phyloP scores from a whole-genome alignment of 1,140 invertebrate genomes.

The Belonocnema kinseyi region DNA sequence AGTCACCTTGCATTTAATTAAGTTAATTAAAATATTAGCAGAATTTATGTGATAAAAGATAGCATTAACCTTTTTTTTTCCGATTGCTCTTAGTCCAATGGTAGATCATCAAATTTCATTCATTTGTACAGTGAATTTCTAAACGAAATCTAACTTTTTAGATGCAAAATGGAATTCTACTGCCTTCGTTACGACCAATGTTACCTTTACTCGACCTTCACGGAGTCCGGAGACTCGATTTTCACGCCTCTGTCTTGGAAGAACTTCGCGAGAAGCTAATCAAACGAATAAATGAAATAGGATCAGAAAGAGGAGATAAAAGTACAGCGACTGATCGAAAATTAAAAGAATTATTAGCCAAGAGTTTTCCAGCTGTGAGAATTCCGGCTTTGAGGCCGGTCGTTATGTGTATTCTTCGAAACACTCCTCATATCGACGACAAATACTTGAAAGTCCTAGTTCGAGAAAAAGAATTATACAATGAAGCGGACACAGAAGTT shows the following conservation, averaged over 20 bases:
- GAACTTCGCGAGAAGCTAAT: constrained; percentile 93
- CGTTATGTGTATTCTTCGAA: constrained; percentile 95
- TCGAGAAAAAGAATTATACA: constrained; percentile 93
- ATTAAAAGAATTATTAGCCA: constrained; percentile 92
- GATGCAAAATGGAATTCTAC: constrained; percentile 94
- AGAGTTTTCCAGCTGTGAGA: constrained; percentile 95
- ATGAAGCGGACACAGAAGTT: constrained; percentile 96
- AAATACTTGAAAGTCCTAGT: constrained; percentile 92
- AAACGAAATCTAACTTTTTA: constrained; percentile 61
- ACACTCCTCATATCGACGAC: constrained; percentile 95
- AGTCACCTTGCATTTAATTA: no score
- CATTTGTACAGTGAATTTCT: constrained; percentile 18
- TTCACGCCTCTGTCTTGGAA: constrained; percentile 96
- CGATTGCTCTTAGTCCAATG: no score
- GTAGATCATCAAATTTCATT: background rate
- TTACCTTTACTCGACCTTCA: constrained; percentile 95
- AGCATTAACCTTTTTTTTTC: no score
- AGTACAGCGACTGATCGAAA: constrained; percentile 81
- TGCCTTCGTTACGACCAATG: constrained; percentile 95
- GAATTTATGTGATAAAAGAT: no score
- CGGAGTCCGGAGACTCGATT: constrained; percentile 92
- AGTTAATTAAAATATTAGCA: no score
- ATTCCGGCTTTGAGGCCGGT: constrained; percentile 95
- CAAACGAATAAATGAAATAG: constrained; percentile 91
- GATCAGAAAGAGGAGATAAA: constrained; percentile 80